These are phyloP conservation scores for Eudyptes chrysolophus DNA, from an alignment of 2,113 vertebrate genomes.

Conservation along the genomic window DNA sequence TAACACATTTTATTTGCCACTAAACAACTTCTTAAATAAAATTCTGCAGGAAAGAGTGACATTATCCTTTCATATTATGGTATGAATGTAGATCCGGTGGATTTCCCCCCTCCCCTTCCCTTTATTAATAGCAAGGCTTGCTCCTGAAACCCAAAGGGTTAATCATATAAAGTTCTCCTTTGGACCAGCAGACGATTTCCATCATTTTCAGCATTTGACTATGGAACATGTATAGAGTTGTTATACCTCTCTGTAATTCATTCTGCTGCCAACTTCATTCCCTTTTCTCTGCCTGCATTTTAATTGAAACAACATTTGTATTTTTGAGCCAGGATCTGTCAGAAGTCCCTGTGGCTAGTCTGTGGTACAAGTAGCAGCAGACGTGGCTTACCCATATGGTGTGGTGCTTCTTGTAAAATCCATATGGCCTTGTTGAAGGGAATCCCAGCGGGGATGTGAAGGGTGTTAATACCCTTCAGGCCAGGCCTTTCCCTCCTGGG, in stretches of 20 bases:
- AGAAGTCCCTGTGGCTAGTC: slow-evolving; percentile 85
- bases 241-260: slow-evolving; percentile 72
- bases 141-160: slow-evolving; percentile 29
- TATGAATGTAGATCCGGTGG: neutral
- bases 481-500: slow-evolving; percentile 88
- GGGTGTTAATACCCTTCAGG: slow-evolving; percentile 92
- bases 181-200: slow-evolving; percentile 38
- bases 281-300: slow-evolving; percentile 81
- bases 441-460: slow-evolving; percentile 88
- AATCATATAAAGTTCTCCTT: slow-evolving; percentile 42
- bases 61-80: neutral
- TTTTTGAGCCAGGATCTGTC: slow-evolving; percentile 82
- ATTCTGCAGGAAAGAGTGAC: neutral
- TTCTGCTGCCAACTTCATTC: slow-evolving; percentile 79
- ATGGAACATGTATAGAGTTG: slow-evolving; percentile 60
- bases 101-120: neutral
- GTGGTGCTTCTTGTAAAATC: slow-evolving; percentile 90
- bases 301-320: slow-evolving; percentile 89
- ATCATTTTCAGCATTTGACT: slow-evolving; percentile 50
- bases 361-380: slow-evolving; percentile 86
- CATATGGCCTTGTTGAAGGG: slow-evolving; percentile 94
- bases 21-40: slow-evolving; percentile 54
- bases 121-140: neutral
- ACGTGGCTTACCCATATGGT: slow-evolving; percentile 94
- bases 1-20: slow-evolving; percentile 65